Conservation (phyloP, 1,140 invertebrate genomes). For the Drosophila setifemur region DNA sequence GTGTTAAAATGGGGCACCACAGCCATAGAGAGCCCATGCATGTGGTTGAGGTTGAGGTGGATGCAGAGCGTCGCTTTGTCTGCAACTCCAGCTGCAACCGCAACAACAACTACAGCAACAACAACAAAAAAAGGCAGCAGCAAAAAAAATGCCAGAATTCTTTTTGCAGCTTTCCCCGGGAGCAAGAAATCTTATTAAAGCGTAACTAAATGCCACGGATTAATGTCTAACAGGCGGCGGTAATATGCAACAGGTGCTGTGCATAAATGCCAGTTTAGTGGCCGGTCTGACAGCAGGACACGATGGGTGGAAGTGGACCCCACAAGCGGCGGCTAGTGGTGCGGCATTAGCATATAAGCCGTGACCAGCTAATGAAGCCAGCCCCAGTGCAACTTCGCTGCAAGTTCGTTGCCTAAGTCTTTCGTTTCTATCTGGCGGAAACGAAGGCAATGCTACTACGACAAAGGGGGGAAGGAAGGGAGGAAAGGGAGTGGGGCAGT, state of each 20-base stretch:
- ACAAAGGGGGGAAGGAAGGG: background rate
- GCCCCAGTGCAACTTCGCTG: background rate
- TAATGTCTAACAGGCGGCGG: conserved; percentile 73
- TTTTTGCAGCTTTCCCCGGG: background rate
- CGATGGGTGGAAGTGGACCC: conserved; percentile 39
- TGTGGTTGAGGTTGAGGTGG: conserved; percentile 14
- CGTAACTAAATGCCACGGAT: conserved; percentile 79
- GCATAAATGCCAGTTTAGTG: conserved; percentile 70
- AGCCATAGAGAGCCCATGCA: conserved; percentile 24
- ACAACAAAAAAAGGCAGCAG: background rate
- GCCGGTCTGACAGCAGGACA: conserved; percentile 53
- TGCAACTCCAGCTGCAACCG: conserved; percentile 21
- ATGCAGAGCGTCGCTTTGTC: conserved; percentile 56
- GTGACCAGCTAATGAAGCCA: conserved; percentile 55
- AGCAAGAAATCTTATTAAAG: conserved; percentile 76
- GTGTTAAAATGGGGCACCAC: conserved; percentile 54
- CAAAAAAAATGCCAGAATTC: conserved; percentile 12
- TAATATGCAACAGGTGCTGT: conserved; percentile 63
- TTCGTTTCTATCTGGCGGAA: conserved; percentile 26
- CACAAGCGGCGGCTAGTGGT: conserved; percentile 33
- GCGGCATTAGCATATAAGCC: conserved; percentile 73
- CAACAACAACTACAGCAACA: conserved; percentile 1
- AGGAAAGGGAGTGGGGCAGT: conserved; percentile 8
- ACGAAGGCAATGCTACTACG: background rate
- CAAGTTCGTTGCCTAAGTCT: conserved; percentile 54